These are phyloP conservation scores for Tanypteryx hageni DNA, from an alignment of 2,888 invertebrate species.

Conservation along the genomic window DNA sequence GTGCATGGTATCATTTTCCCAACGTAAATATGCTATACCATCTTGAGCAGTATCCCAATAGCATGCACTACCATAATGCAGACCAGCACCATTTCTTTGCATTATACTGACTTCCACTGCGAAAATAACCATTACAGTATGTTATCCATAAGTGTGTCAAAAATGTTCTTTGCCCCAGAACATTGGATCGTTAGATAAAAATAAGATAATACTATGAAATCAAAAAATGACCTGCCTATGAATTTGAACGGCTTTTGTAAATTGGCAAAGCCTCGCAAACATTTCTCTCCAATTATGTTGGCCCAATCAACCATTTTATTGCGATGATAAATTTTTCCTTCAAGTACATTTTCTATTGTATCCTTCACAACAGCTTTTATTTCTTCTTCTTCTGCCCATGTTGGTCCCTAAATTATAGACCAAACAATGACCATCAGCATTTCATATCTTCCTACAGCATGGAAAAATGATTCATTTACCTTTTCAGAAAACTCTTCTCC, in stretches of 20 bases:
- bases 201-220: not conserved
- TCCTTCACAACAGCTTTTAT: constrained; percentile 15
- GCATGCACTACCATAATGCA: not conserved
- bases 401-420: constrained; percentile 15
- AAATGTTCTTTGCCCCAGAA: not conserved
- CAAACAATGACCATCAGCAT: not conserved
- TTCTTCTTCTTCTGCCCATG: constrained; percentile 44
- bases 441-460: not conserved
- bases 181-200: not conserved
- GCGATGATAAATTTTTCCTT: not conserved
- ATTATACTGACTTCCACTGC: constrained; percentile 49
- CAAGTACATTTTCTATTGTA: not conserved
- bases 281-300: constrained; percentile 39
- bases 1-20: constrained; percentile 48
- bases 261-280: constrained; percentile 1
- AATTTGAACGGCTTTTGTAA: constrained; percentile 48
- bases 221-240: not conserved
- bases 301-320: not conserved
- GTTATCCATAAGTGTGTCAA: not conserved
- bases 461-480: not conserved
- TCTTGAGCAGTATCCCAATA: constrained; percentile 47
- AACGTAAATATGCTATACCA: not conserved
- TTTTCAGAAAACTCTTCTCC: constrained; percentile 25
- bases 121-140: not conserved
- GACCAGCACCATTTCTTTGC: constrained; percentile 40